Evolutionary conservation across 1,140 invertebrate genomes (phyloP), one percentile per base, ranked within the genome.

Genomic region (Ladona fulva): DNA sequence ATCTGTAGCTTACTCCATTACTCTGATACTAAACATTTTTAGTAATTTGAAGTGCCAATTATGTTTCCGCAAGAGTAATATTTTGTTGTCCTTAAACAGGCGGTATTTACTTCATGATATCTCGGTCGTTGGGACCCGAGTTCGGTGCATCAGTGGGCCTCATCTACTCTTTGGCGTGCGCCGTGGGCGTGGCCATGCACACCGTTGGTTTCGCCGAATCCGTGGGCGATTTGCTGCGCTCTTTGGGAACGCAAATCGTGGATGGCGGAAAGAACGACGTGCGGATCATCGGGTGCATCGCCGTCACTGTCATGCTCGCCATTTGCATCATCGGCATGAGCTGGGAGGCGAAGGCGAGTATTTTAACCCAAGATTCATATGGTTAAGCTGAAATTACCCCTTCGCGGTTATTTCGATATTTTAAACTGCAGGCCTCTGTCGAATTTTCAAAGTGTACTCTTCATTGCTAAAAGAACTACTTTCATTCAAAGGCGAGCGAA

Each of bases 191-290:
- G 0, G 95, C 97, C 0, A 96, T 99, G 93, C 99, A 99, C 85
- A 96, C 97, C 0, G 97, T 99, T 24, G 98, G 98, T n/a, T 99
- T 99, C 86, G 97, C 96, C 80, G 95, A 98, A 84, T 97, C 97
- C 0, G 84, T 99, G 0, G 95, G 94, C 82, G 90, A 93, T 25
- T 84, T 95, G 8, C 84, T 95, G 3, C 85, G 83, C 78, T 85
- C 84, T 14, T 83, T 92, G 74, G 88, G 85, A 0, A 66, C 91
- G 0, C 89, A 90, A 80, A 93, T 95, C 52, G 85, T 95, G 7
- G 94, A 95, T 83, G 91, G 91, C 74, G 90, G 86, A 0, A 83
- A 89, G 0, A 93, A 94, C 81, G 94, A 96, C 81, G 90, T 92
- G 3, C 88, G 95, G 74, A 90, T 96, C 59, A 88, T 95, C 59